Base-by-base conservation (phyloP, 2,888 invertebrate species). In the Drosophila mettleri region DNA sequence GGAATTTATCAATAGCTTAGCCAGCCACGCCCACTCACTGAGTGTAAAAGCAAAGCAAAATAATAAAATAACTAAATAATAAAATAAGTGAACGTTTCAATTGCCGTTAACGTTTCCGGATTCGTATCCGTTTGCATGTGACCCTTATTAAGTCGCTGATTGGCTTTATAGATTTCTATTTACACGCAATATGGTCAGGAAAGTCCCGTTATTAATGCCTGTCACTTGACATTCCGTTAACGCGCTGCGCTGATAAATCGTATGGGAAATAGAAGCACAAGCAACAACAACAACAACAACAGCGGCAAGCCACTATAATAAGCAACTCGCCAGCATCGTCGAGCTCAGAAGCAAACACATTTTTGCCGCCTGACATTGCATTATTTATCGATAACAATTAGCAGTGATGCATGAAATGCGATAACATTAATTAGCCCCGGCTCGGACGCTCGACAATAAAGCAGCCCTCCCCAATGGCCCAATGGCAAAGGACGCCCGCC, bases 321-420 rank as follows among this genome's bases (percentile, higher is more conserved):
- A 43, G 43, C 34, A 41, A 34, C 8, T 27, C 24, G 31, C n/a
- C 14, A 12, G 20, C n/a, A 51, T 24, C n/a, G 14, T 27, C 5
- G 5, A 29, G 31, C 43, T n/a, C n/a, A 51, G 12, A 33, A 34
- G 12, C 41, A 43, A 16, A 24, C 57, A 65, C 34, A 48, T 43
- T 36, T 51, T 70, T 61, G 61, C 70, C 60, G 76, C 43, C 74
- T 73, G 81, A 66, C 80, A 66, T 70, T 78, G 72, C 81, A 81
- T 82, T 87, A 89, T 89, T 85, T 87, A 85, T 89, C 87, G 88
- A 88, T 89, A 89, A 87, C 88, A 81, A 88, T 87, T 89, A 84
- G 79, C 87, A 76, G 83, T 81, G 84, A 89, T 89, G 80, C 84
- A 89, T 90, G 84, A 86, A 86, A 87, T 86, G 83, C 79, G 90